Percentiles rank a stretch among this genome's conserved stretches.
Evolutionary conservation across 2,113 vertebrate species (phyloP).

Genomic region (Amia ocellicauda): DNA sequence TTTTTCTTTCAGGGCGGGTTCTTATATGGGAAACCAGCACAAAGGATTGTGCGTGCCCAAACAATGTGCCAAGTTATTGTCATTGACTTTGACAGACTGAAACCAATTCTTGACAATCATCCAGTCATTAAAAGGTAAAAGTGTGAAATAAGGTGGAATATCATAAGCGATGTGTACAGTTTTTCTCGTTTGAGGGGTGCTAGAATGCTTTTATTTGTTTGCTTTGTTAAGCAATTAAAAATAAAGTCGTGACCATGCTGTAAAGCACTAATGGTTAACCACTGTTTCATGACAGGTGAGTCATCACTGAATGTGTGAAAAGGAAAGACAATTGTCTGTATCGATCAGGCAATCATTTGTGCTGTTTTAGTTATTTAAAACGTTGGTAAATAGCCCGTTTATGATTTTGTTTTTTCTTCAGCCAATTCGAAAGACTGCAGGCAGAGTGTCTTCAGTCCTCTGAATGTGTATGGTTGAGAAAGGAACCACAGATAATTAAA

Average conservation of each 20-base stretch:
- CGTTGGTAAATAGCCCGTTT: not conserved
- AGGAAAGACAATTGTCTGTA: no score
- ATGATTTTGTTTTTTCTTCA: constrained; percentile 11
- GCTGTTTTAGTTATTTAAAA: no score
- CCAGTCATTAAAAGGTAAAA: constrained; percentile 25
- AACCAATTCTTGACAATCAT: constrained; percentile 22
- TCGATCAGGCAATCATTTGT: no score
- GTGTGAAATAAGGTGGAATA: no score
- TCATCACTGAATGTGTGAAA: no score
- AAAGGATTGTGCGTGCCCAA: constrained; percentile 26
- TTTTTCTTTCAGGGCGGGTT: constrained; percentile 25
- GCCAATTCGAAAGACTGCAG: constrained; percentile 17
- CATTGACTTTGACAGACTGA: constrained; percentile 27
- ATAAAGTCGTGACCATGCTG: no score
- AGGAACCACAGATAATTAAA: not conserved
- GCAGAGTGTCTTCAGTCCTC: not conserved
- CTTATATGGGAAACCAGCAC: constrained; percentile 28
- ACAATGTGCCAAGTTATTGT: constrained; percentile 31
- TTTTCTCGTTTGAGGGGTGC: no score
- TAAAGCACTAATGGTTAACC: no score
- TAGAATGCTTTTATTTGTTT: no score
- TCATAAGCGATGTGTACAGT: no score
- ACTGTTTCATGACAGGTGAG: no score
- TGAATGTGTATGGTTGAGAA: constrained; percentile 6
- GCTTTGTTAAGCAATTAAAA: no score